Evolutionary conservation across 2,888 invertebrate species (phyloP).

Genomic region (Bombyx huttoni): DNA sequence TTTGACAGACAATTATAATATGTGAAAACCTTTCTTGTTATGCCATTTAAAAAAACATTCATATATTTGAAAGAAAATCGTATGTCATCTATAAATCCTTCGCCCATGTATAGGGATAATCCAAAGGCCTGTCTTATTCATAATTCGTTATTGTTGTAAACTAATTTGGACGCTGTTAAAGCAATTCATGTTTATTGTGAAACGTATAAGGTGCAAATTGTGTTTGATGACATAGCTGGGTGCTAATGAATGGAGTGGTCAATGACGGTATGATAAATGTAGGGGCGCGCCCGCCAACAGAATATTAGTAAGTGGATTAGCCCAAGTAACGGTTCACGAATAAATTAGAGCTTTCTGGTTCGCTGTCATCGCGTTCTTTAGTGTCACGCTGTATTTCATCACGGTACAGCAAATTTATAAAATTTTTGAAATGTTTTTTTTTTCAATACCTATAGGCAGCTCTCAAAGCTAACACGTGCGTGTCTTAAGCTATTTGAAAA

Average conservation of each 20-base stretch:
- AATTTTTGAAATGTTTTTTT: too few species aligned
- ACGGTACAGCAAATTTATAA: too few species aligned
- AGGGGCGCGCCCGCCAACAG: slow-evolving; percentile 44
- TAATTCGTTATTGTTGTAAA: neutral
- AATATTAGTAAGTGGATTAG: slow-evolving; percentile 46
- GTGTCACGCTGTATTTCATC: too few species aligned
- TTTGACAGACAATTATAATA: too few species aligned
- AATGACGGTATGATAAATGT: slow-evolving; percentile 48
- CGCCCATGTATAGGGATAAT: neutral
- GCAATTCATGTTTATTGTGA: slow-evolving; percentile 35
- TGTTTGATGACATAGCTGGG: slow-evolving; percentile 13
- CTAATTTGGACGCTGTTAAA: slow-evolving; percentile 24
- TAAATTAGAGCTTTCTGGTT: neutral
- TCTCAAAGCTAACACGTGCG: too few species aligned
- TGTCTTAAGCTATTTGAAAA: too few species aligned
- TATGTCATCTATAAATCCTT: too few species aligned
- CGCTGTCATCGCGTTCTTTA: neutral
- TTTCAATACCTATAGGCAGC: too few species aligned
- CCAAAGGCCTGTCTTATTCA: neutral
- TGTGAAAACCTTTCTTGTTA: too few species aligned
- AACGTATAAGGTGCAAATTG: slow-evolving; percentile 43
- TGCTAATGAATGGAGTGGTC: slow-evolving; percentile 44
- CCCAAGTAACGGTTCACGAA: slow-evolving; percentile 12
- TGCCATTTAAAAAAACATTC: too few species aligned
- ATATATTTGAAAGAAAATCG: too few species aligned